phyloP scores from a whole-genome alignment of 2,113 vertebrate genomes.

The Tenrec ecaudatus region DNA sequence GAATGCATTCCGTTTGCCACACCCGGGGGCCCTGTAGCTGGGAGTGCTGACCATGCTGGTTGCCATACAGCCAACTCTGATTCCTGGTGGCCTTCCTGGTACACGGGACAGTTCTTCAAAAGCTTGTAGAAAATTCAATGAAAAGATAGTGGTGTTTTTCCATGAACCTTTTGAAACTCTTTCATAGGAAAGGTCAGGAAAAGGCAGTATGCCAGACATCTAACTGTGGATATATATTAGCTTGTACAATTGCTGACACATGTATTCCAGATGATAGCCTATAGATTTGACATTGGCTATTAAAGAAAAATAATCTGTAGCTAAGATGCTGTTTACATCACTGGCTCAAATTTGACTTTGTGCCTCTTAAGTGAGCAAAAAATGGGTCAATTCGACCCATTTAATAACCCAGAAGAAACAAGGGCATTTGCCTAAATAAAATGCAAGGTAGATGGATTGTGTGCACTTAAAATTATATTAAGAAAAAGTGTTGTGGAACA shows the following conservation, averaged over 20 bases:
- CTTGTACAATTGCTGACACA: neutral
- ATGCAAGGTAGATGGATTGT: slow-evolving; percentile 3
- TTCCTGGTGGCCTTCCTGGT: no score
- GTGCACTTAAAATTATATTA: slow-evolving; percentile 6
- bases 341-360: neutral
- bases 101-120: no score
- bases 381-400: neutral
- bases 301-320: neutral
- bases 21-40: no score
- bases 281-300: neutral
- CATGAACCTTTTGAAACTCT: no score
- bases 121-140: no score
- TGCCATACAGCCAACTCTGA: no score
- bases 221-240: neutral
- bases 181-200: neutral
- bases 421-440: neutral
- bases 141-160: no score
- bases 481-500: neutral
- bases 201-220: neutral
- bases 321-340: neutral
- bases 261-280: neutral
- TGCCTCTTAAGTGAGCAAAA: neutral
- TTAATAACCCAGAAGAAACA: slow-evolving; percentile 10
- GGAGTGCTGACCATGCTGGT: no score
- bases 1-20: no score